Evolutionary conservation across 2,113 vertebrate species (phyloP).

Genomic region (Leucopternis melanops): DNA sequence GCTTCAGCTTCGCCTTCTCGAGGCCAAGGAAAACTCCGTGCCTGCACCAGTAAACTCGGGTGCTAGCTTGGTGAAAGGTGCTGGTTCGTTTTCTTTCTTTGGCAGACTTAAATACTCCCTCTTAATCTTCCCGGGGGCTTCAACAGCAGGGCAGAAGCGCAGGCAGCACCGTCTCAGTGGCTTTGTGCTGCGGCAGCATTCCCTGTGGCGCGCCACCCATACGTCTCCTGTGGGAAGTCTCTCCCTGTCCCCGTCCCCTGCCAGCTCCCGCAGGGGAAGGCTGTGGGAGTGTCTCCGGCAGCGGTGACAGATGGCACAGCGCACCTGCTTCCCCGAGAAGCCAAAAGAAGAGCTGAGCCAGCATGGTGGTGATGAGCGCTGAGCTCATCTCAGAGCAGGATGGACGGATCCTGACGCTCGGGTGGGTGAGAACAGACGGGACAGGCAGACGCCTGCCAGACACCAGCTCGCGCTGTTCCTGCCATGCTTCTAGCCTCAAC

Average conservation of each 20-base stretch:
- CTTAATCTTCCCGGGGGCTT: background rate
- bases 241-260: background rate
- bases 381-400: accelerated
- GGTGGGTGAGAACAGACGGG: background rate
- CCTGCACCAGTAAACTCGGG: accelerated
- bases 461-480: background rate
- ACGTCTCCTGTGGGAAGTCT: background rate
- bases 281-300: background rate
- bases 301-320: background rate
- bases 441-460: background rate
- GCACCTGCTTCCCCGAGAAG: background rate
- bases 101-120: background rate
- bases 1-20: background rate
- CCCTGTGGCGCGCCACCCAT: accelerated
- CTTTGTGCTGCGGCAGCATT: background rate
- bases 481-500: accelerated
- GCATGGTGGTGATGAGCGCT: accelerated
- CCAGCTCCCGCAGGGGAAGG: background rate
- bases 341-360: background rate
- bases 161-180: accelerated
- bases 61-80: background rate
- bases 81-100: background rate
- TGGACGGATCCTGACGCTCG: background rate
- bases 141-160: accelerated
- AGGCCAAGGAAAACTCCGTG: background rate